Evolutionary conservation across 53 echinoderm and acorn worm genomes (phyloP).

Genomic region (Astropecten irregularis): DNA sequence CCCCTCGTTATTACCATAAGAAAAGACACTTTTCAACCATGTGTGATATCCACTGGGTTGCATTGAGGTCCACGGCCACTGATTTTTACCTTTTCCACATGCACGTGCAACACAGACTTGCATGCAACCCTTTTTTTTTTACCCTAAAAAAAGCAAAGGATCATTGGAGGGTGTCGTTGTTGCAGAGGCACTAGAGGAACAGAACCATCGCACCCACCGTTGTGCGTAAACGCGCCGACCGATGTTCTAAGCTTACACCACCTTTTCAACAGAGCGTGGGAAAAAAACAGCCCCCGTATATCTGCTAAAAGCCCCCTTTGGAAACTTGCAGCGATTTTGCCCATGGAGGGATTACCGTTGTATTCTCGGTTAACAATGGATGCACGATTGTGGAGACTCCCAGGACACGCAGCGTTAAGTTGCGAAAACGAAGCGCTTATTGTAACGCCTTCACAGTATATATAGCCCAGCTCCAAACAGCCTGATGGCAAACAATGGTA

Average conservation of each 20-base stretch:
- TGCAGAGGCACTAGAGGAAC: background rate
- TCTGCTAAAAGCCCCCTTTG: slow-evolving; percentile 34
- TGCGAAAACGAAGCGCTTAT: too few relatives aligned
- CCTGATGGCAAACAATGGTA: background rate
- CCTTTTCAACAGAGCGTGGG: slow-evolving; percentile 39
- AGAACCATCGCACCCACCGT: background rate
- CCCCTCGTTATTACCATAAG: slow-evolving; percentile 44
- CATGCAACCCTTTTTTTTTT: slow-evolving; percentile 4
- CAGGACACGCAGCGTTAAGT: too few relatives aligned
- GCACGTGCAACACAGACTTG: slow-evolving; percentile 30
- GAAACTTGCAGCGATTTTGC: slow-evolving; percentile 31
- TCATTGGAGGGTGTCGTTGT: background rate
- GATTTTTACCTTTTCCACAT: background rate
- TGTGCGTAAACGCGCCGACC: background rate
- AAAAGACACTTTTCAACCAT: slow-evolving; percentile 15
- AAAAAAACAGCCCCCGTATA: slow-evolving; percentile 12
- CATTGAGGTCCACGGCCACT: background rate
- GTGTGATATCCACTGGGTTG: background rate
- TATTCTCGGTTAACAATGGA: slow-evolving; percentile 24
- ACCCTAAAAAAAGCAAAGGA: background rate
- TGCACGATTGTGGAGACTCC: too few relatives aligned
- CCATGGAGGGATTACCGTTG: slow-evolving; percentile 52
- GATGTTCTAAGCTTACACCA: slow-evolving; percentile 9
- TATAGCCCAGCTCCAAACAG: too few relatives aligned
- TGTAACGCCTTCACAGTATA: too few relatives aligned